phyloP scores from a whole-genome alignment of 2,113 vertebrate species.

The Macroglossus sobrinus region DNA sequence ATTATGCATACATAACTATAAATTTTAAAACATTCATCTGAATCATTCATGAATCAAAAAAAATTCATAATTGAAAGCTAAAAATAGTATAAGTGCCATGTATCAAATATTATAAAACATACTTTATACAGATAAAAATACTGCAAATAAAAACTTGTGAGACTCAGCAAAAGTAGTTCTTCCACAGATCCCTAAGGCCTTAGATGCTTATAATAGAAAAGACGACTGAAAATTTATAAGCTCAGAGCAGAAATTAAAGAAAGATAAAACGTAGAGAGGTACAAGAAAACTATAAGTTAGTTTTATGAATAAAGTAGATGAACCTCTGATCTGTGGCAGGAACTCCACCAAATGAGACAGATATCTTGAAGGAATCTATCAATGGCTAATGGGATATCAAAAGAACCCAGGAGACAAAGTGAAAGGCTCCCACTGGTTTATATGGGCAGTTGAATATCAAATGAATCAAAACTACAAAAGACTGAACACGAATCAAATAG shows the following conservation, averaged over 20 bases:
- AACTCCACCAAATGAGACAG: background rate
- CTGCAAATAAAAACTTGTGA: background rate
- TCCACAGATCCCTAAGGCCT: background rate
- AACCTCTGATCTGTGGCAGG: background rate
- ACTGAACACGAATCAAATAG: background rate
- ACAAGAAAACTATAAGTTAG: background rate
- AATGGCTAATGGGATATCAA: background rate
- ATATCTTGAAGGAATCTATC: background rate
- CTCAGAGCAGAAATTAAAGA: conserved; percentile 1
- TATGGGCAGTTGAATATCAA: background rate
- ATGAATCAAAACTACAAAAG: background rate
- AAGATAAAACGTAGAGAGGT: background rate
- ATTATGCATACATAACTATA: background rate
- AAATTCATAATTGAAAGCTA: background rate
- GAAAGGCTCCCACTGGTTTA: background rate
- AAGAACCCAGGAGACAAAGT: background rate
- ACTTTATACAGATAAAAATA: conserved; percentile 14
- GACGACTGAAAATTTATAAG: background rate
- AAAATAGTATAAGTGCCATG: background rate
- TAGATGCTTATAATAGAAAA: background rate
- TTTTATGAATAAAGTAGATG: background rate
- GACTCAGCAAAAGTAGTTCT: background rate
- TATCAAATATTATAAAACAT: conserved; percentile 40
- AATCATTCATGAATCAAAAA: conserved; percentile 25
- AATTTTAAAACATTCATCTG: conserved; percentile 19